These are phyloP conservation scores for Drosophila barbarae DNA, from an alignment of 2,888 invertebrate genomes.

Conservation along the genomic window DNA sequence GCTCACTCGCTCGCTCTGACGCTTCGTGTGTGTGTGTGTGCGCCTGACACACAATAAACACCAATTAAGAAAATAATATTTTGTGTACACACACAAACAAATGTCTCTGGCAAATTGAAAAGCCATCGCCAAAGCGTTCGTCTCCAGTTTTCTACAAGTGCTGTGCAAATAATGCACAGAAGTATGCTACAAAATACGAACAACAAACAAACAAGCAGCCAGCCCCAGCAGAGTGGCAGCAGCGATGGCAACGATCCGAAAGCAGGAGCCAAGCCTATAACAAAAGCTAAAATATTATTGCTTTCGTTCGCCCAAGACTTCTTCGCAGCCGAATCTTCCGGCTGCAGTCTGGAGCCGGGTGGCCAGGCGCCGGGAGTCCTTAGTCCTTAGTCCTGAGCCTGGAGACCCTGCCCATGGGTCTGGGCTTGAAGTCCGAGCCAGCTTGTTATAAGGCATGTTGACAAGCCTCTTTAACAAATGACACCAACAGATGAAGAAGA, in stretches of 20 bases:
- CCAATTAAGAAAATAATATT: slow-evolving; percentile 75
- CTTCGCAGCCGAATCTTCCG: slow-evolving; percentile 22
- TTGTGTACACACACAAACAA: slow-evolving; percentile 68
- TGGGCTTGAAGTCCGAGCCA: slow-evolving; percentile 61
- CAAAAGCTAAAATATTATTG: slow-evolving; percentile 74
- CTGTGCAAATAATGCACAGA: slow-evolving; percentile 73
- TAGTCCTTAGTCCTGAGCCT: neutral
- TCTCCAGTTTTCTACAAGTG: slow-evolving; percentile 62
- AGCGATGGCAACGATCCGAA: neutral
- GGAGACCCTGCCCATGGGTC: slow-evolving; percentile 4
- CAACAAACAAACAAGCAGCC: slow-evolving; percentile 41
- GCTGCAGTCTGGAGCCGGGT: slow-evolving; percentile 22
- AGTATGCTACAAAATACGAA: slow-evolving; percentile 72
- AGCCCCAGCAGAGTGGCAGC: slow-evolving; percentile 27
- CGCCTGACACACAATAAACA: slow-evolving; percentile 70
- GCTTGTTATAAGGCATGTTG: slow-evolving; percentile 77
- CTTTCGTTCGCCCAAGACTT: slow-evolving; percentile 43
- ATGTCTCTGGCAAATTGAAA: slow-evolving; percentile 65
- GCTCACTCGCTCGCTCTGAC: slow-evolving; percentile 19
- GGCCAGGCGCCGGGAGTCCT: slow-evolving; percentile 2
- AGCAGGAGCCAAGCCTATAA: slow-evolving; percentile 59
- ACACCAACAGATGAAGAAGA: slow-evolving; percentile 70
- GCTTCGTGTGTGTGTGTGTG: slow-evolving; percentile 14
- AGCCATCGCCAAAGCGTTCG: slow-evolving; percentile 55
- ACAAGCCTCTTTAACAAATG: slow-evolving; percentile 79